Evolutionary conservation across 2,888 invertebrate genomes (phyloP), one percentile per base, ranked within the genome.

Genomic region (Lepidochrysops patricia): DNA sequence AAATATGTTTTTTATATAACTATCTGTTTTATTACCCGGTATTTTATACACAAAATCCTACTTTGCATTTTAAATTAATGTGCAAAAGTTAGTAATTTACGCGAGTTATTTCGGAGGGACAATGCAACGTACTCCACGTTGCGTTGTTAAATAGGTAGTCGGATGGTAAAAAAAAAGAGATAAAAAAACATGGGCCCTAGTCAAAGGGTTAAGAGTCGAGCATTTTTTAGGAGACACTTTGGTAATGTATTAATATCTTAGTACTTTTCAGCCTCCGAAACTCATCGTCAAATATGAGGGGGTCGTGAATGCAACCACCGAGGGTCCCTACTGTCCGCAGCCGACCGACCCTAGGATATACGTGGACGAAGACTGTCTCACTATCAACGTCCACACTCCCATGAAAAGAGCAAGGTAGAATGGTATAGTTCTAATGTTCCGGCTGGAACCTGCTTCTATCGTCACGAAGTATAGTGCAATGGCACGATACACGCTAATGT

Each of bases 351-450:
- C 15, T 67, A 71, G 7, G 54, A 79, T 77, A 63, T 73, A 68
- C 12, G 71, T 90, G 48, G 87, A 91, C 54, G 94, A 94, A 70
- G 93, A 94, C 72, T 94, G 94, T 70, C 82, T 94, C 0, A 80
- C 91, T 13, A 74, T 94, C 32, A 94, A 94, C 64, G 91, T 94
- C 0, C 93, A 92, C 67, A 89, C 77, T 0, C 80, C 80, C 0
- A 37, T 58, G 12, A 59, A 27, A 35, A 32, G 35, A 6, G 12
- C 23, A 6, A 59, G 52, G 59, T 59, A 15, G 4, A n/a, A n/a
- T n/a, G n/a, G n/a, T n/a, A n/a, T n/a, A n/a, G 12, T 49, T 23
- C 7, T 6, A 4, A 34, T n/a, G 2, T 1, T n/a, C 7, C 37
- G n/a, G 37, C n/a, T 2, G 4, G 2, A 13, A 4, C 2, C 37